Base-by-base conservation (phyloP, 2,888 invertebrate genomes). In the Lasius platythorax region DNA sequence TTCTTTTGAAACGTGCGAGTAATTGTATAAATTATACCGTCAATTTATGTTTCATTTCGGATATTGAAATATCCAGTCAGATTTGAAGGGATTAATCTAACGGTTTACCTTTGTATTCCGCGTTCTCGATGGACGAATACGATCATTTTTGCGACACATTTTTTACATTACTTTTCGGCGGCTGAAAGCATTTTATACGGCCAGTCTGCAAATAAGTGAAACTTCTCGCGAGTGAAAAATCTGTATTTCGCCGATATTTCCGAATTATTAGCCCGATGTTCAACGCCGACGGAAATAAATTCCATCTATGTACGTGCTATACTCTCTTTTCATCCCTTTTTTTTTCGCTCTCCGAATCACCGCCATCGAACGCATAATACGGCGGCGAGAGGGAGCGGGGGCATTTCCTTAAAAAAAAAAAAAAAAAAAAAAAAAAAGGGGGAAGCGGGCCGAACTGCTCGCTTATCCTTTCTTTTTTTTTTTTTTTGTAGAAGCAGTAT, bases 191-290 rank as follows among this genome's bases (percentile, higher is more conserved):
- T 61, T 79, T 79, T 46, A 43, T 23, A 70, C 30, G 46, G 46
- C 8, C 50, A 9, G 46, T 12, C 33, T 61, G 73, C 46, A 81
- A 73, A 81, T 81, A 37, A 37, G 30, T 33, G 23, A 23, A 70
- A 79, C 61, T 72, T 79, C 1, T 23, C 33, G 23, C 46, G 33
- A 50, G 46, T 72, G 61, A 72, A 72, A 79, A 61, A 46, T 58
- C 72, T 43, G 28, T 18, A 73, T 73, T 81, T 73, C 37, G 18
- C 23, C 61, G 72, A 72, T 79, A 72, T 81, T 63, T 63, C 61
- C 61, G 72, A 73, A 73, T 73, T 63, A 72, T 72, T 79, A 81
- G 46, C 46, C 53, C 37, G 43, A 37, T 70, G 66, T 67, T 23
- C 23, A 23, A 23, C 23, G 23, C 37, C 30, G 43, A 56, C 23